phyloP scores from a whole-genome alignment of 2,113 vertebrate genomes.

The Chunga burmeisteri region DNA sequence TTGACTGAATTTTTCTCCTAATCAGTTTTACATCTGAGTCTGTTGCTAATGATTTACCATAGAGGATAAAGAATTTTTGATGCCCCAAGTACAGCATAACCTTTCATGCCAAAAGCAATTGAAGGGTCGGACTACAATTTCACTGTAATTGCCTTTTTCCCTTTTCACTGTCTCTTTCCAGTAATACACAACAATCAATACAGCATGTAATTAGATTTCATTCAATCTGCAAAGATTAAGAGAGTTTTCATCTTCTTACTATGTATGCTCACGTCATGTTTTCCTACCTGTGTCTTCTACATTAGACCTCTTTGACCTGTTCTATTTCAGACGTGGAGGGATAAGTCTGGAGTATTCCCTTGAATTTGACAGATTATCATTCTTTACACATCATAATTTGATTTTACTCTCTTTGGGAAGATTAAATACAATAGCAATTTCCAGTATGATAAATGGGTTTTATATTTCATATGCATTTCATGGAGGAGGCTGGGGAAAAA shows the following conservation, averaged over 20 bases:
- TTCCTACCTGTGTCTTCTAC: neutral
- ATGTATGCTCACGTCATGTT: neutral
- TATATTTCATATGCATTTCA: neutral
- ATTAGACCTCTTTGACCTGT: neutral
- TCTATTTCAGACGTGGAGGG: neutral
- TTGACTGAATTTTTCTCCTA: neutral
- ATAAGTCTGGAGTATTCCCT: neutral
- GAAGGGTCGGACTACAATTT: conserved; percentile 69
- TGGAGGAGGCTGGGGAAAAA: neutral
- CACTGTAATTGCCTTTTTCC: conserved; percentile 74
- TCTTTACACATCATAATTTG: neutral
- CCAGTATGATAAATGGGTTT: neutral
- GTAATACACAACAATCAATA: conserved; percentile 66
- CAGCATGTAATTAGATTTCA: conserved; percentile 74
- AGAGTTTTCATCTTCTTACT: conserved; percentile 43
- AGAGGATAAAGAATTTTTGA: neutral
- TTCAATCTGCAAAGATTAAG: conserved; percentile 52
- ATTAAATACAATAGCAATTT: conserved; percentile 16
- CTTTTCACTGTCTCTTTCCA: conserved; percentile 70
- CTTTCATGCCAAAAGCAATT: conserved; percentile 70
- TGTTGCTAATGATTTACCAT: conserved; percentile 7
- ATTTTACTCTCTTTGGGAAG: conserved; percentile 31
- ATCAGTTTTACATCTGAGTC: neutral
- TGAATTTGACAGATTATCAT: conserved; percentile 17
- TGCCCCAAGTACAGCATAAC: neutral